Conservation (phyloP, 2,888 invertebrate species). For the Gnatocerus cornutus region DNA sequence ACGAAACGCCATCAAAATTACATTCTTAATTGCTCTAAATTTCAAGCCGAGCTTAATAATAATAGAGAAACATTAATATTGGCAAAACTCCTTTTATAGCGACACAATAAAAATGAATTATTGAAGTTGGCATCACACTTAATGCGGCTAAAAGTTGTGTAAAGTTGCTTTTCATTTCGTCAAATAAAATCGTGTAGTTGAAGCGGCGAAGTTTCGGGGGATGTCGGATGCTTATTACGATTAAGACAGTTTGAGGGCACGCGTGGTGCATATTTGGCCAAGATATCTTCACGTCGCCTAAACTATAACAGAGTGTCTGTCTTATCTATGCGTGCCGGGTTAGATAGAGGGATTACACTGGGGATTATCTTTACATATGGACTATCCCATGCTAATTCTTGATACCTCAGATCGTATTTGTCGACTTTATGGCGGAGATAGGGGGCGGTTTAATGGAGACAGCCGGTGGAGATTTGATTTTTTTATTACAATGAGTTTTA, state of each 20-base stretch:
- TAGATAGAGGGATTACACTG: conserved; percentile 68
- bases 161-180: conserved; percentile 11
- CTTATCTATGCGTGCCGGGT: conserved; percentile 59
- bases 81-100: neutral
- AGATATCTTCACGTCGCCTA: conserved; percentile 47
- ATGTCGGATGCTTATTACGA: conserved; percentile 47
- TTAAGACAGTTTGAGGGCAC: conserved; percentile 45
- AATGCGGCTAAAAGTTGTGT: neutral
- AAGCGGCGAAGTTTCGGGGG: too few species aligned
- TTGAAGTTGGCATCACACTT: too few species aligned
- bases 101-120: too few species aligned
- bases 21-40: conserved; percentile 2
- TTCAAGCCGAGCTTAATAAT: neutral
- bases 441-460: conserved; percentile 21
- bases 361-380: conserved; percentile 70
- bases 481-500: too few species aligned
- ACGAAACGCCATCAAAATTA: neutral
- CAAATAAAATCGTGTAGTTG: conserved; percentile 10
- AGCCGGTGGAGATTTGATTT: too few species aligned
- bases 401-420: conserved; percentile 51
- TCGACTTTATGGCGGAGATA: conserved; percentile 19
- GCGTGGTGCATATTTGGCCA: conserved; percentile 42
- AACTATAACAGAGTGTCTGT: conserved; percentile 45
- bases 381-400: conserved; percentile 67
- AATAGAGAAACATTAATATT: neutral